Conservation (phyloP, 1,140 invertebrate species). For the Drosophila grimshawi region DNA sequence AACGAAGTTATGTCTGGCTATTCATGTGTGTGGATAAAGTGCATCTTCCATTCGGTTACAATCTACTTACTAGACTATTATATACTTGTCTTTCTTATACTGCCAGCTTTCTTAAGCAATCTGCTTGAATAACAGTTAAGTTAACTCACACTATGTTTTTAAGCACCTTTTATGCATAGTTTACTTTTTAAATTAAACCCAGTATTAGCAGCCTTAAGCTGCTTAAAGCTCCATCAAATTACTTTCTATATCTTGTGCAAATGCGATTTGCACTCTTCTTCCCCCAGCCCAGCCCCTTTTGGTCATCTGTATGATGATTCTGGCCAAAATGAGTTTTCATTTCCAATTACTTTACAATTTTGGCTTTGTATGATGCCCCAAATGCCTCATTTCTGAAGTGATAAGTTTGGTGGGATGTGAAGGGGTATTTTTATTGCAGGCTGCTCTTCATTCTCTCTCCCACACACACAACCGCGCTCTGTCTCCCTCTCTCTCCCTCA, state of each 20-base stretch:
- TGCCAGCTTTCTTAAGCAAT: no score
- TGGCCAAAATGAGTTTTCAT: conserved; percentile 76
- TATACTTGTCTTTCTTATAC: no score
- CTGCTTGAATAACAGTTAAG: no score
- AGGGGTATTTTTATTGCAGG: conserved; percentile 12
- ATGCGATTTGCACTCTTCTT: neutral
- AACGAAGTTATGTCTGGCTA: no score
- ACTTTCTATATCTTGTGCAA: conserved; percentile 14
- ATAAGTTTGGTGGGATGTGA: no score
- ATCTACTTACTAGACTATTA: no score
- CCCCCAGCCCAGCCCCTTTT: neutral
- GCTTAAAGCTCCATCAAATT: conserved; percentile 8
- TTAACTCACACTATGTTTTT: neutral
- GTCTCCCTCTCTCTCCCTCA: conserved; percentile 14
- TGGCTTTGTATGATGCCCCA: conserved; percentile 57
- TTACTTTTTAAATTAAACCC: conserved; percentile 8
- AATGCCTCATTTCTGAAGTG: conserved; percentile 32
- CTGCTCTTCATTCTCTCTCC: conserved; percentile 6
- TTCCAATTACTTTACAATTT: conserved; percentile 81
- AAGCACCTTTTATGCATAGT: neutral
- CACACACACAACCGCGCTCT: no score
- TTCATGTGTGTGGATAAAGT: no score
- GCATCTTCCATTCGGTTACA: no score
- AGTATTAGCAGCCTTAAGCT: neutral
- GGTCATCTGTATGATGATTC: conserved; percentile 42